phyloP scores from a whole-genome alignment of 2,113 vertebrate genomes.

The Bothrops jararaca region DNA sequence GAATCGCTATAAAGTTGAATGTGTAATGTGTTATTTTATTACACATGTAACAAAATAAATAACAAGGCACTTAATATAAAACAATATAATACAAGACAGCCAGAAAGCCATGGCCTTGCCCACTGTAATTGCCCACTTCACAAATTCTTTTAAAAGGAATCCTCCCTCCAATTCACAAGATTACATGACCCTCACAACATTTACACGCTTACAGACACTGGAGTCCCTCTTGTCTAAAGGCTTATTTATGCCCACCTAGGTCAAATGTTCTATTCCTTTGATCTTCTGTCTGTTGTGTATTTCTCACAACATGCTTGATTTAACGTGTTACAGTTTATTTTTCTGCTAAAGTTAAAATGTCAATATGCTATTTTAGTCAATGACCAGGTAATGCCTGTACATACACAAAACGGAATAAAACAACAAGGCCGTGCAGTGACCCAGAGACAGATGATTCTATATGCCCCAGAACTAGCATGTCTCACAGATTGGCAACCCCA shows the following conservation, averaged over 20 bases:
- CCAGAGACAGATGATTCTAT: neutral
- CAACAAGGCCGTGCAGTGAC: neutral
- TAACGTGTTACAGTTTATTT: neutral
- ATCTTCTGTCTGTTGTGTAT: neutral
- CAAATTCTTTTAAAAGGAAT: neutral
- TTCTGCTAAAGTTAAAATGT: neutral
- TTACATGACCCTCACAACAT: neutral
- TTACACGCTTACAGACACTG: neutral
- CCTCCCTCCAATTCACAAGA: neutral
- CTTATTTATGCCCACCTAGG: neutral
- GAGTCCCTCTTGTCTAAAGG: neutral
- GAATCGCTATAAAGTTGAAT: neutral
- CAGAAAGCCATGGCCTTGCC: neutral
- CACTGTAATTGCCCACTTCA: neutral
- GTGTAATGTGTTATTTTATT: neutral
- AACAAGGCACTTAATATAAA: neutral
- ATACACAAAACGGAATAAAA: neutral
- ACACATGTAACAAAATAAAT: neutral
- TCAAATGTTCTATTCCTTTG: neutral
- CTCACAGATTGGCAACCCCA: neutral
- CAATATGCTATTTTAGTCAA: neutral
- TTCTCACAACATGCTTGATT: neutral
- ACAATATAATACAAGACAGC: neutral
- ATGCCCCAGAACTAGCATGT: neutral
- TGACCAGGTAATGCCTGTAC: neutral